Percentiles rank a stretch among this genome's conserved stretches.
Evolutionary conservation across 2,113 vertebrate genomes (phyloP).

Genomic region (Melanerpes aurifrons): DNA sequence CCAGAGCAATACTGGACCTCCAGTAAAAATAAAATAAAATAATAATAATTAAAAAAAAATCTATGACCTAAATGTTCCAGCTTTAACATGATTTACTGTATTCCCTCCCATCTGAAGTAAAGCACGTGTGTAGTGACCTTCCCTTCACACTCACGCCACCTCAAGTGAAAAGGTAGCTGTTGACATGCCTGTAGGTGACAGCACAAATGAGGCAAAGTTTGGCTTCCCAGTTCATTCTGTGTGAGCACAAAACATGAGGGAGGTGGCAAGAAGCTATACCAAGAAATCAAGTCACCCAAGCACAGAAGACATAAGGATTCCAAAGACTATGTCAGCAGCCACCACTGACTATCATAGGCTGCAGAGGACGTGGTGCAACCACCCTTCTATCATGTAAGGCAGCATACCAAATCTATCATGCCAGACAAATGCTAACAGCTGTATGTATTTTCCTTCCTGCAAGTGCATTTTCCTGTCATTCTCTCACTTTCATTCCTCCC

Average conservation of each 20-base stretch:
- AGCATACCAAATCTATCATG: neutral
- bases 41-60: neutral
- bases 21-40: too few relatives aligned
- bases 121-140: neutral
- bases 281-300: neutral
- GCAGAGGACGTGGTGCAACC: neutral
- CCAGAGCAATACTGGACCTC: too few relatives aligned
- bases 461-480: neutral
- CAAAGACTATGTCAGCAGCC: neutral
- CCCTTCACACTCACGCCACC: neutral
- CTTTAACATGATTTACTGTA: neutral
- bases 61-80: neutral
- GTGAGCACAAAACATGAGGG: too few relatives aligned
- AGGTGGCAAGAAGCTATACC: neutral
- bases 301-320: neutral
- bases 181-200: neutral
- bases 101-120: neutral
- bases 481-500: neutral
- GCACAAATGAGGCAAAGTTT: neutral
- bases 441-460: neutral
- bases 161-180: neutral
- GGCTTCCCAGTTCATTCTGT: accelerated
- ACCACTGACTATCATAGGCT: neutral
- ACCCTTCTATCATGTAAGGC: neutral
- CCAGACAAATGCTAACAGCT: neutral